Conservation (phyloP, 2,113 vertebrate genomes). For the Mixornis gularis region DNA sequence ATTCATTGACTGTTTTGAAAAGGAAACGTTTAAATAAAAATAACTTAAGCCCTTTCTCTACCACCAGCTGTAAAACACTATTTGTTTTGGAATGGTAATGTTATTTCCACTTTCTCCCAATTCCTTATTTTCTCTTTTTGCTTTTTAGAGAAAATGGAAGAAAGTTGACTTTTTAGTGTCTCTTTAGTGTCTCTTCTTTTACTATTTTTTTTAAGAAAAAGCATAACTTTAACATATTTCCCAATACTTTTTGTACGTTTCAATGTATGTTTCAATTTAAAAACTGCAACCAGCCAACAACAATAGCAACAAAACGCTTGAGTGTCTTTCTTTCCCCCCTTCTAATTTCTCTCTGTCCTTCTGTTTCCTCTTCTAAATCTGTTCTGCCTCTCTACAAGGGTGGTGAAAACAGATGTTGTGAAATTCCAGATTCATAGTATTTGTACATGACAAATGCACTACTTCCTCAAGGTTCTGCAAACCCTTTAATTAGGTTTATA, state of each 20-base stretch:
- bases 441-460: background rate
- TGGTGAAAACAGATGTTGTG: background rate
- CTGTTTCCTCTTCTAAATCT: background rate
- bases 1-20: background rate
- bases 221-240: background rate
- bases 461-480: background rate
- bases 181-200: background rate
- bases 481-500: background rate
- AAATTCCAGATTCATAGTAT: background rate
- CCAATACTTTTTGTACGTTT: background rate
- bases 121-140: background rate
- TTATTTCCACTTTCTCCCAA: background rate
- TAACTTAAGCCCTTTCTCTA: background rate
- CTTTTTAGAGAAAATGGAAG: background rate
- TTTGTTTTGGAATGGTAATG: background rate
- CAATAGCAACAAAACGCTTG: background rate
- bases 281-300: background rate
- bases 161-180: background rate
- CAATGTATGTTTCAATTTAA: background rate
- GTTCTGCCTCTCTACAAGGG: background rate
- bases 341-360: background rate
- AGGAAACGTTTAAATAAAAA: background rate
- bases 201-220: background rate
- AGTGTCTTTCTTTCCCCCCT: rapidly evolving
- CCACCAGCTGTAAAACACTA: background rate